These are phyloP conservation scores for Crax fasciolata DNA, from an alignment of 2,797 vertebrate species.

Conservation along the genomic window DNA sequence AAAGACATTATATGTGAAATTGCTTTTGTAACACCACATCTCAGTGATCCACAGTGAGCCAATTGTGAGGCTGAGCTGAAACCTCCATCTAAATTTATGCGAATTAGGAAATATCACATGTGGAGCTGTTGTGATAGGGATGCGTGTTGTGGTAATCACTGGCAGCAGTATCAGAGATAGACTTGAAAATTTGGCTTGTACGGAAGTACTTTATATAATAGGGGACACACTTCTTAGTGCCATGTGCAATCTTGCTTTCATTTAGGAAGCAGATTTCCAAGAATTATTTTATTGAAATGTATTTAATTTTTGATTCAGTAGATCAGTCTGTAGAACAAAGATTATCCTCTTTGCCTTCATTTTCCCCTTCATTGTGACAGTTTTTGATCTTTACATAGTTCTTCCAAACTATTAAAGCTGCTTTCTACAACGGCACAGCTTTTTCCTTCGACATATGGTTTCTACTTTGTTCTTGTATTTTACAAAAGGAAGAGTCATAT, in stretches of 20 bases:
- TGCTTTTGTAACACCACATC: neutral
- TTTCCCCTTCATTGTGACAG: neutral
- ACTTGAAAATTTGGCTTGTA: neutral
- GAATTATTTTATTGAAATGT: neutral
- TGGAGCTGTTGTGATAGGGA: neutral
- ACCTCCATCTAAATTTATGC: slow-evolving; percentile 3
- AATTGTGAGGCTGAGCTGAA: neutral
- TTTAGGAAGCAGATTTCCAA: neutral
- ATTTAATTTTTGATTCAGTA: neutral
- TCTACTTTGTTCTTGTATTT: neutral
- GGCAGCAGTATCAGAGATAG: neutral
- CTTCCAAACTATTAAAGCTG: neutral
- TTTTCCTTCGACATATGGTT: neutral
- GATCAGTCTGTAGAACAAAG: neutral
- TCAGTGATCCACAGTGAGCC: neutral
- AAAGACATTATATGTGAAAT: neutral
- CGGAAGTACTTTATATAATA: neutral
- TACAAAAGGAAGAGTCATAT: no score
- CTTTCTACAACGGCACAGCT: neutral
- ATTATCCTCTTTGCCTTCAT: neutral
- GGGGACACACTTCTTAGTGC: neutral
- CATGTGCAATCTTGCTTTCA: accelerated
- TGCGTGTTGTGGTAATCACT: neutral
- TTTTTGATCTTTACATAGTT: neutral
- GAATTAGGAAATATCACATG: neutral